Percentiles rank a stretch among this genome's conserved stretches.
Conservation (phyloP, 2,888 invertebrate genomes). For the Agrotis exclamationis region DNA sequence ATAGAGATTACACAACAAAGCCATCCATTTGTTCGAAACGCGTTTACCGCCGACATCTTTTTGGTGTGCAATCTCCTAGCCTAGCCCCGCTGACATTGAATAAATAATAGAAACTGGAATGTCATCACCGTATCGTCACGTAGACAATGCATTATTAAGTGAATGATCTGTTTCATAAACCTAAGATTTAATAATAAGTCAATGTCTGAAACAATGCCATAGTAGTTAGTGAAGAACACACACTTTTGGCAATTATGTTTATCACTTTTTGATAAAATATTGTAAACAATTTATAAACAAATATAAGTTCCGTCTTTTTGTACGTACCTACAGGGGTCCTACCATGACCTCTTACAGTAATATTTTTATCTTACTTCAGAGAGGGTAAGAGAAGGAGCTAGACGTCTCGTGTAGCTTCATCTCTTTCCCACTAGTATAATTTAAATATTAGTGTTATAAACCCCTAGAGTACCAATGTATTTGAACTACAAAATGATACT, state of each 20-base stretch:
- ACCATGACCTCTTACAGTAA: too few relatives aligned
- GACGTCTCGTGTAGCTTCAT: too few relatives aligned
- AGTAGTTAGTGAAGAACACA: slow-evolving; percentile 54
- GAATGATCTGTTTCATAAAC: slow-evolving; percentile 56
- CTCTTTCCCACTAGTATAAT: too few relatives aligned
- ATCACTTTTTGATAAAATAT: slow-evolving; percentile 18
- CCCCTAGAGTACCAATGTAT: neutral
- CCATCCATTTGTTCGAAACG: too few relatives aligned
- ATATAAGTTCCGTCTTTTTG: neutral
- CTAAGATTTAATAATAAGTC: slow-evolving; percentile 55
- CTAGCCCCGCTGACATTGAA: neutral
- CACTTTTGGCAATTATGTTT: slow-evolving; percentile 15
- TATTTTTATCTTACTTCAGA: too few relatives aligned
- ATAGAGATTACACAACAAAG: too few relatives aligned
- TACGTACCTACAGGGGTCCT: neutral
- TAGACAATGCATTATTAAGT: slow-evolving; percentile 43
- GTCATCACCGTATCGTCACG: slow-evolving; percentile 43
- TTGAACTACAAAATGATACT: neutral
- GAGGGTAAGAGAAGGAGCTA: too few relatives aligned
- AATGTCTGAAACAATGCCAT: slow-evolving; percentile 58
- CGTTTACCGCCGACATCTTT: too few relatives aligned
- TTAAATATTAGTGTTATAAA: too few relatives aligned
- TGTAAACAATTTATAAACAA: neutral
- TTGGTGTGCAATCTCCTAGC: too few relatives aligned
- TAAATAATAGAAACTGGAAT: slow-evolving; percentile 37